Conservation (phyloP, 2,797 vertebrate genomes). For the Ctenopoma kingsleyae region DNA sequence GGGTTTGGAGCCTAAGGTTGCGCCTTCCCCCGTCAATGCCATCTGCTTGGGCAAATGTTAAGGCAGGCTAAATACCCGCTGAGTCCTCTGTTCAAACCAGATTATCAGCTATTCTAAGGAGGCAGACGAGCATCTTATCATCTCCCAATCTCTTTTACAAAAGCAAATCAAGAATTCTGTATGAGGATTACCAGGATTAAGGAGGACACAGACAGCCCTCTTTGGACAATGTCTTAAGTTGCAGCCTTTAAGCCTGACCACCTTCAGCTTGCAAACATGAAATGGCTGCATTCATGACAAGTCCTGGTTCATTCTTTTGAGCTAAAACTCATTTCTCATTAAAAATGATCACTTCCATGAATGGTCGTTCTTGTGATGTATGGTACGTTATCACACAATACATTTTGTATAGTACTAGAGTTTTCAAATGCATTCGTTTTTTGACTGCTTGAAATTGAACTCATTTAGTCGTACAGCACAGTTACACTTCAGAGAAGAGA, state of each 20-base stretch:
- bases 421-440: slow-evolving; percentile 19
- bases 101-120: slow-evolving; percentile 87
- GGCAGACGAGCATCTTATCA: slow-evolving; percentile 78
- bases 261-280: slow-evolving; percentile 65
- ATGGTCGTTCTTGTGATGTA: neutral
- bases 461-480: slow-evolving; percentile 27
- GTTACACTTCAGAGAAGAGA: slow-evolving; percentile 34
- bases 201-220: slow-evolving; percentile 76
- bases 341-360: neutral
- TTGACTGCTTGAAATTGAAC: slow-evolving; percentile 19
- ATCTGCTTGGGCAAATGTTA: slow-evolving; percentile 90
- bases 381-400: neutral
- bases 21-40: slow-evolving; percentile 77
- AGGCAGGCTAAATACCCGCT: slow-evolving; percentile 86
- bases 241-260: slow-evolving; percentile 68
- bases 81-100: slow-evolving; percentile 88
- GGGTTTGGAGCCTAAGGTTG: slow-evolving; percentile 64
- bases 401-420: neutral
- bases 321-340: neutral
- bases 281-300: slow-evolving; percentile 28
- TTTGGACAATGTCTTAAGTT: slow-evolving; percentile 76
- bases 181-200: slow-evolving; percentile 85
- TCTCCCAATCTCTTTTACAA: slow-evolving; percentile 85
- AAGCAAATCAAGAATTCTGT: slow-evolving; percentile 87
- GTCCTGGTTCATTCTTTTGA: slow-evolving; percentile 22